Evolutionary conservation across 2,113 vertebrate genomes (phyloP).

Genomic region (Mastomys natalensis): DNA sequence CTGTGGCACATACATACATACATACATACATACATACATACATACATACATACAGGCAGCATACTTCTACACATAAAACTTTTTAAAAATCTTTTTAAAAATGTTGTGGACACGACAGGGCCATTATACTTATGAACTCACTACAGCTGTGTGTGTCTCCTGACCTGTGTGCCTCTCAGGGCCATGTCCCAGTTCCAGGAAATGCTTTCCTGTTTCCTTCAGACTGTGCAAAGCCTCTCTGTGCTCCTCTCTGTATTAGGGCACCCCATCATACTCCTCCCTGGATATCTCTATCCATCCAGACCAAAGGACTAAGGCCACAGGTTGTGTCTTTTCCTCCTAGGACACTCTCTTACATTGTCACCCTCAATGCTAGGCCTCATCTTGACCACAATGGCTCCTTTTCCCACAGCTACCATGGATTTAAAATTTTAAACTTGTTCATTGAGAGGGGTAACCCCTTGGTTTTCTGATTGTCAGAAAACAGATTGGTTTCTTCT

Average conservation of each 20-base stretch:
- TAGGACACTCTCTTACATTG: no score
- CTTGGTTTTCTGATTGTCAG: background rate
- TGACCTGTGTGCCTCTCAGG: fast-evolving
- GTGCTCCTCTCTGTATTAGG: fast-evolving
- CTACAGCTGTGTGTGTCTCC: background rate
- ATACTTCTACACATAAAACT: background rate
- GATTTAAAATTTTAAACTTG: background rate
- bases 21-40: background rate
- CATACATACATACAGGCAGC: background rate
- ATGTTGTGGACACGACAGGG: background rate
- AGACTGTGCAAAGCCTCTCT: background rate
- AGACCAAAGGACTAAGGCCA: background rate
- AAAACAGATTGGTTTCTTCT: background rate
- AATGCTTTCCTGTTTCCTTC: background rate
- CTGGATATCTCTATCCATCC: fast-evolving
- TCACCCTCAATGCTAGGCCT: background rate
- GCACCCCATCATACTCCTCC: fast-evolving
- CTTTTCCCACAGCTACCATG: background rate
- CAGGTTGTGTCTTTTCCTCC: background rate
- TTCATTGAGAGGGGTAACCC: fast-evolving
- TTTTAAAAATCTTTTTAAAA: background rate
- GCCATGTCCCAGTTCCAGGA: background rate
- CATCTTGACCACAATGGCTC: background rate
- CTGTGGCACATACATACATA: background rate
- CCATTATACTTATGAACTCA: background rate